These are phyloP conservation scores for Rhingia campestris DNA, from an alignment of 2,888 invertebrate species.

Conservation along the genomic window DNA sequence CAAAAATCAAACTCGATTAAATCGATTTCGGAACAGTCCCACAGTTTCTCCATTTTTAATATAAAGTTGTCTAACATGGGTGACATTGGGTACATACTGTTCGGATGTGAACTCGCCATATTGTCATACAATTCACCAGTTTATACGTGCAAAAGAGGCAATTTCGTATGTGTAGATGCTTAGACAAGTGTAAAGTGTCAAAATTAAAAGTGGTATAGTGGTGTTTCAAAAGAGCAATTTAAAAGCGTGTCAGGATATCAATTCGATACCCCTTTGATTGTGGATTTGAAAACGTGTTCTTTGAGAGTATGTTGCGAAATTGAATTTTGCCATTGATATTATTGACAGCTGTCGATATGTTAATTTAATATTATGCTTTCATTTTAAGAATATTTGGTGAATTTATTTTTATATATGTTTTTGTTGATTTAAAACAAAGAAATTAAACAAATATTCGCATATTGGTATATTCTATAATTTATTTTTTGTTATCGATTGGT, in stretches of 20 bases:
- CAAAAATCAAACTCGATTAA: conserved; percentile 14
- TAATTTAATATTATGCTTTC: neutral
- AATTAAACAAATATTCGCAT: too few relatives aligned
- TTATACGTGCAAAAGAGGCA: conserved; percentile 20
- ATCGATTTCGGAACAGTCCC: conserved; percentile 25
- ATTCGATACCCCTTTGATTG: conserved; percentile 30
- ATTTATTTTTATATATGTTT: too few relatives aligned
- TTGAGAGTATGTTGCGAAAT: conserved; percentile 5
- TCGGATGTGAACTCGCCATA: conserved; percentile 47
- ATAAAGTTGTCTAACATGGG: conserved; percentile 64
- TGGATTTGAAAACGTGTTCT: conserved; percentile 1
- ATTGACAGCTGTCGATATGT: conserved; percentile 22
- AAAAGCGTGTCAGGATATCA: conserved; percentile 37
- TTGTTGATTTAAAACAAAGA: too few relatives aligned
- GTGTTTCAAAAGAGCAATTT: conserved; percentile 27
- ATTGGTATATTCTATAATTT: too few relatives aligned
- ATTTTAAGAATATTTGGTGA: too few relatives aligned
- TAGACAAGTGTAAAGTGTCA: conserved; percentile 60
- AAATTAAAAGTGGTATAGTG: conserved; percentile 53
- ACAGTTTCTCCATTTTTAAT: conserved; percentile 60
- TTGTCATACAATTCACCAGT: conserved; percentile 46
- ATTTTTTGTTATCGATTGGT: too few relatives aligned
- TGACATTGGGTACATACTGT: conserved; percentile 39
- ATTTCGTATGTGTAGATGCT: conserved; percentile 44
- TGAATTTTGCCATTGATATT: conserved; percentile 1